phyloP scores from a whole-genome alignment of 2,888 invertebrate species.

The Drosophila conformis region DNA sequence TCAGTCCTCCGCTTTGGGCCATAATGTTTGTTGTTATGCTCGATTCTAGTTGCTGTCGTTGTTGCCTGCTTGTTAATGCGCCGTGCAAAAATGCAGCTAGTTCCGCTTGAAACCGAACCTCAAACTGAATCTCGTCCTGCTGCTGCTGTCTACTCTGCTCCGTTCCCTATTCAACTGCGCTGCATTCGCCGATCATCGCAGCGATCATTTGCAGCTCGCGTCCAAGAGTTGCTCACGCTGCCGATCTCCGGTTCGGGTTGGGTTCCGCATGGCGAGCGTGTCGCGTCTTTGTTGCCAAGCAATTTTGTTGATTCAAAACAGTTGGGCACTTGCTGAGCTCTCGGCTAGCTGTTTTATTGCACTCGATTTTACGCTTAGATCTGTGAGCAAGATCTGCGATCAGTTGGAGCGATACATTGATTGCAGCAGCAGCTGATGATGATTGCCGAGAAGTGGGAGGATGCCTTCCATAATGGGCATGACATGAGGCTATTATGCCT shows the following conservation, averaged over 20 bases:
- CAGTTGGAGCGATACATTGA: slow-evolving; percentile 36
- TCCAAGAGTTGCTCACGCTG: slow-evolving; percentile 7
- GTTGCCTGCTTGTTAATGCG: slow-evolving; percentile 55
- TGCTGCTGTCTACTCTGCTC: slow-evolving; percentile 3
- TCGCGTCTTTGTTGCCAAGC: slow-evolving; percentile 53
- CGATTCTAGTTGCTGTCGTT: slow-evolving; percentile 29
- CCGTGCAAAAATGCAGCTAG: slow-evolving; percentile 65
- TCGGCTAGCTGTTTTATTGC: slow-evolving; percentile 64
- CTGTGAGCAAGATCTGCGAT: slow-evolving; percentile 27
- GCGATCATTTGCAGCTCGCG: slow-evolving; percentile 73
- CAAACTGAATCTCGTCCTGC: slow-evolving; percentile 11
- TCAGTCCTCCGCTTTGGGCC: slow-evolving; percentile 21
- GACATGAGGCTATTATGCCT: slow-evolving; percentile 71
- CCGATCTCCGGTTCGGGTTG: background rate
- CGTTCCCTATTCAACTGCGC: slow-evolving; percentile 31
- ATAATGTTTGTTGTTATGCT: slow-evolving; percentile 64
- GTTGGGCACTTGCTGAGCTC: slow-evolving; percentile 67
- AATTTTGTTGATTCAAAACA: slow-evolving; percentile 56
- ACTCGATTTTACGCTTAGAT: slow-evolving; percentile 74
- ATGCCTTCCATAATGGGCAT: slow-evolving; percentile 55
- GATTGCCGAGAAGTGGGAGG: slow-evolving; percentile 13
- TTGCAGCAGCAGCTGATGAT: slow-evolving; percentile 25
- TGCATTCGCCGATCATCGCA: slow-evolving; percentile 61
- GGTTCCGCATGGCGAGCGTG: slow-evolving; percentile 51
- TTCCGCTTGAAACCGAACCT: slow-evolving; percentile 23